Evolutionary conservation across 2,888 invertebrate genomes (phyloP), one percentile per base, ranked within the genome.

Genomic region (Philonicus albiceps): DNA sequence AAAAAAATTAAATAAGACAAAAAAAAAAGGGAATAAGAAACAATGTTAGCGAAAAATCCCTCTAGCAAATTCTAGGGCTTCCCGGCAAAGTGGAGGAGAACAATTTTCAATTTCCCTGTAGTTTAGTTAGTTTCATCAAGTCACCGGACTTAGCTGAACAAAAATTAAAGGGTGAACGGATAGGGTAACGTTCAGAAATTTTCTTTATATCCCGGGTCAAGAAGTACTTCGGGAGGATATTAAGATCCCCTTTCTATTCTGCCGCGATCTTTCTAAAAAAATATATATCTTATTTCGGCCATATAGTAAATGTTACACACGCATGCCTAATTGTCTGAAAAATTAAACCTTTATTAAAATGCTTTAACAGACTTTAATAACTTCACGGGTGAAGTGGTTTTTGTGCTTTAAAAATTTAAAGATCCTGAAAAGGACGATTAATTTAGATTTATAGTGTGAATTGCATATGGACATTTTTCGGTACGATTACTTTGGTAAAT

Each of bases 11-110:
- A 64, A 27, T 22, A 64, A 64, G 27, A n/a, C n/a, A 64, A 55
- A 31, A 3, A 37, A 2, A 37, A 11, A 37, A 64, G 11, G 64
- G 64, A 64, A 64, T 7, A 64, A 64, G 64, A 64, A 22, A 27
- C 19, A 64, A 64, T 22, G 2, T 8, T 76, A 76, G 40, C 40
- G 53, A 80, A 80, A 80, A 80, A 80, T 80, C 80, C 80, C 80
- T 80, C 53, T 53, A 22, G 80, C 40, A 31, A 53, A 30, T 31
- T 80, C n/a, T 80, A 27, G 30, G 80, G 80, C 53, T 80, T 80
- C 80, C 30, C 27, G 34, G 11, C n/a, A 22, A 22, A 80, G 43
- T 40, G 27, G 34, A 40, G 27, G 53, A 80, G 49, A 53, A 80
- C 16, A 53, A 5, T 80, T 80, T 80, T 53, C 49, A 31, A 80